Conservation (phyloP, 2,888 invertebrate species). For the Nemurella pictetii region DNA sequence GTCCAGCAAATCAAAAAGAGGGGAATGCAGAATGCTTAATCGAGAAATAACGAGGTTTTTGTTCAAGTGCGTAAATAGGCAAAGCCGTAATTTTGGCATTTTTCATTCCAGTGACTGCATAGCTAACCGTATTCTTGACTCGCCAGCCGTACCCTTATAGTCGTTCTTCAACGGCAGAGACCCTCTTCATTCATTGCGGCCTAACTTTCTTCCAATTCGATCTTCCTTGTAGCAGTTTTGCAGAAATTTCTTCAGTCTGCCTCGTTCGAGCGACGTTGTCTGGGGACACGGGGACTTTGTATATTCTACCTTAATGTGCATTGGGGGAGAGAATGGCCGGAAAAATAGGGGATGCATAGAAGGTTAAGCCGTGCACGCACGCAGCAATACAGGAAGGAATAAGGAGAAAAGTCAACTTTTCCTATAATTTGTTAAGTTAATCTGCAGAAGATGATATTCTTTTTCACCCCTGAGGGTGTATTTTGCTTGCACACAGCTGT, state of each 20-base stretch:
- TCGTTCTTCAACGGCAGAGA: not conserved
- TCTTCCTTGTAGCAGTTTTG: conserved; percentile 31
- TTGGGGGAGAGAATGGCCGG: not conserved
- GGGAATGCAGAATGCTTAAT: not conserved
- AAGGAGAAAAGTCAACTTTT: conserved; percentile 6
- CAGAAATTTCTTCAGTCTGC: conserved; percentile 34
- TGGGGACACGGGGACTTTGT: not conserved
- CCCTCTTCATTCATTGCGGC: conserved; percentile 5
- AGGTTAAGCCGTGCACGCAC: not conserved
- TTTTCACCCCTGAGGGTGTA: not conserved
- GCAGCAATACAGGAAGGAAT: not conserved
- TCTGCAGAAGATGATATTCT: not conserved
- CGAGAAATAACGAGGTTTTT: conserved; percentile 6
- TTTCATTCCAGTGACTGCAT: conserved; percentile 3
- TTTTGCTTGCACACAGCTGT: not conserved
- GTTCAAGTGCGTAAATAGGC: conserved; percentile 5
- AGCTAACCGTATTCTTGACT: conserved; percentile 2
- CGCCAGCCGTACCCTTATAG: not conserved
- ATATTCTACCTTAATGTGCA: conserved; percentile 20
- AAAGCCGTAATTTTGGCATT: not conserved
- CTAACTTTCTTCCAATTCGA: conserved; percentile 26
- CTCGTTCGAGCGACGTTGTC: not conserved
- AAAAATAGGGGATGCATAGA: not conserved
- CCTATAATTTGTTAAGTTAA: conserved; percentile 17
- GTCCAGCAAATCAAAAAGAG: not conserved